These are phyloP conservation scores for Caenorhabditis zanzibari DNA, from an alignment of 2,888 invertebrate genomes.

Conservation along the genomic window DNA sequence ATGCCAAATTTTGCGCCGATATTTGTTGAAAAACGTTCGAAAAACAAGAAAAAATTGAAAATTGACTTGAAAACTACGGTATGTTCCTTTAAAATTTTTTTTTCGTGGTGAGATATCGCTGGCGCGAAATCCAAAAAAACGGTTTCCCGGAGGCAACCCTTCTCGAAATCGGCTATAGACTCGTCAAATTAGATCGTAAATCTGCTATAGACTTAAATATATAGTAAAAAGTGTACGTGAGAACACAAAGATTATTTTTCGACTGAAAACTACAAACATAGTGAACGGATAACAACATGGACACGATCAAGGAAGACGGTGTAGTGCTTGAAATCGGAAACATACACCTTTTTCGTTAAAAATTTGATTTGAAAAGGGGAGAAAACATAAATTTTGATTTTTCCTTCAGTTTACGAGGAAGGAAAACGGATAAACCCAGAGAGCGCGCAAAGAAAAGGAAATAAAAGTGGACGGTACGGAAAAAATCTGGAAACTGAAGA, in stretches of 20 bases:
- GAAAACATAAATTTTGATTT: background rate
- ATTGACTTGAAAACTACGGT: too few species aligned
- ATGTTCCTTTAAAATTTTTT: too few species aligned
- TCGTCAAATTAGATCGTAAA: background rate
- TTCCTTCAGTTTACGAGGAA: constrained; percentile 22
- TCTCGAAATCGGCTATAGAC: too few species aligned
- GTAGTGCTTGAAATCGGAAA: background rate
- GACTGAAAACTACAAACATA: constrained; percentile 17
- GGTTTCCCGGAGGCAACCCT: background rate
- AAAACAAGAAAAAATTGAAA: too few species aligned
- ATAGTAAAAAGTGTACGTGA: constrained; percentile 30
- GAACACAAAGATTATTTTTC: constrained; percentile 27
- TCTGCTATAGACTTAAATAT: constrained; percentile 15
- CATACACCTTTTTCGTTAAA: background rate
- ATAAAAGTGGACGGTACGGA: background rate
- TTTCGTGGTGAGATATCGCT: too few species aligned
- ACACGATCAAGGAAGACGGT: constrained; percentile 17
- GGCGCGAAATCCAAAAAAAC: too few species aligned
- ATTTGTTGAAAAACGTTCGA: too few species aligned
- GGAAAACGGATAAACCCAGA: constrained; percentile 15
- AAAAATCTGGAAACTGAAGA: background rate
- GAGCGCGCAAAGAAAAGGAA: background rate
- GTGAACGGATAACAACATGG: constrained; percentile 24
- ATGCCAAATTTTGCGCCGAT: too few species aligned
- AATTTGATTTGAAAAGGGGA: constrained; percentile 7